Evolutionary conservation across 2,797 vertebrate species (phyloP).

Genomic region (Brotula barbata): DNA sequence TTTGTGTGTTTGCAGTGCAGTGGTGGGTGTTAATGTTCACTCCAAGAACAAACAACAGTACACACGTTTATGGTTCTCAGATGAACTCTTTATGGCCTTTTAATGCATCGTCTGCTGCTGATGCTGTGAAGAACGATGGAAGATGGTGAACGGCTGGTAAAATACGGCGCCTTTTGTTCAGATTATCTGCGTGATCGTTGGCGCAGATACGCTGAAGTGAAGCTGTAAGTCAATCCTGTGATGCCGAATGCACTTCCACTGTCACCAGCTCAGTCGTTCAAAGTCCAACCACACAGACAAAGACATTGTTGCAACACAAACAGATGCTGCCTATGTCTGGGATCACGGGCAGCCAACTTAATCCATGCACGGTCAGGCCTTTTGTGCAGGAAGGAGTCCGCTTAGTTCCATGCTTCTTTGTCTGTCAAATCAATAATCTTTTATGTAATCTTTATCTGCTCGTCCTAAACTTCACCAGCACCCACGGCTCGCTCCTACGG

Average conservation of each 20-base stretch:
- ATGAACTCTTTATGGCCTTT: too few species aligned
- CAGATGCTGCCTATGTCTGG: not conserved
- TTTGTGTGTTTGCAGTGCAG: too few species aligned
- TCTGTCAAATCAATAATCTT: not conserved
- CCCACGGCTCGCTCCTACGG: not conserved
- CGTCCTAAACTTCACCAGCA: not conserved
- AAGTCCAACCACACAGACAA: constrained; percentile 21
- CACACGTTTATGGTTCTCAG: too few species aligned
- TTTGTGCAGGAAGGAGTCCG: not conserved
- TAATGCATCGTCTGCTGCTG: too few species aligned
- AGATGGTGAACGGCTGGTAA: too few species aligned
- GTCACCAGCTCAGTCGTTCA: constrained; percentile 6
- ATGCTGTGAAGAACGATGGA: too few species aligned
- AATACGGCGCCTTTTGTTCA: not conserved
- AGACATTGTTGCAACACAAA: constrained; percentile 1
- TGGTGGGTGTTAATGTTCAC: not conserved
- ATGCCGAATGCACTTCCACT: not conserved
- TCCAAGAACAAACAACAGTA: not conserved
- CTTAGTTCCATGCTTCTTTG: constrained; percentile 9
- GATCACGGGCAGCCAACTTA: constrained; percentile 11
- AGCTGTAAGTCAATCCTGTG: too few species aligned
- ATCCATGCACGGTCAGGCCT: not conserved
- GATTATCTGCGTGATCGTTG: not conserved
- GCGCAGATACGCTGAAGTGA: too few species aligned
- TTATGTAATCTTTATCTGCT: not conserved